These are phyloP conservation scores for Oligia latruncula DNA, from an alignment of 2,888 invertebrate genomes.

Conservation along the genomic window DNA sequence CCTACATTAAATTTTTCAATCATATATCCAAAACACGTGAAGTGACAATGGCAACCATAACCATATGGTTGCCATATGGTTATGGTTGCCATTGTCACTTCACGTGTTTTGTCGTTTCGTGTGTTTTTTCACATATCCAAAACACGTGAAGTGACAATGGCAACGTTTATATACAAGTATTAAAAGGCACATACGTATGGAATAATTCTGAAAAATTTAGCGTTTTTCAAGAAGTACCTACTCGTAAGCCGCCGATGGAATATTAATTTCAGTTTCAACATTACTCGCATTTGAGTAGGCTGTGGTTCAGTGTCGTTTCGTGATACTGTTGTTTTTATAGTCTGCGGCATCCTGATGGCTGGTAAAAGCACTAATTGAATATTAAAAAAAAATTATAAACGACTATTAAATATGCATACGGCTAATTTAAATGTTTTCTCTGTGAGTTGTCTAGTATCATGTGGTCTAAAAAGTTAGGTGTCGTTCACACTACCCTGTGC, in stretches of 20 bases:
- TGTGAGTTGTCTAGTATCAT: neutral
- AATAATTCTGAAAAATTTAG: neutral
- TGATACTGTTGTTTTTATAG: neutral
- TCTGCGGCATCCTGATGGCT: too few species aligned
- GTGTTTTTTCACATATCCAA: neutral
- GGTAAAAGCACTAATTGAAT: too few species aligned
- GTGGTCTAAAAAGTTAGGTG: neutral
- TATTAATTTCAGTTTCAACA: slow-evolving; percentile 24
- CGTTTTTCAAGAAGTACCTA: slow-evolving; percentile 20
- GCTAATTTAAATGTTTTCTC: too few species aligned
- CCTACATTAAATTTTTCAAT: slow-evolving; percentile 1
- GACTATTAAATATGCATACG: too few species aligned
- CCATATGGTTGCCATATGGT: too few species aligned
- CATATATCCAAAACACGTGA: slow-evolving; percentile 15
- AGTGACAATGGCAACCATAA: too few species aligned
- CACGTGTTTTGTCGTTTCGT: too few species aligned
- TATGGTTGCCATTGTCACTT: too few species aligned
- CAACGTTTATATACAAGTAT: neutral
- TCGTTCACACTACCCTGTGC: neutral
- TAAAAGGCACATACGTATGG: neutral
- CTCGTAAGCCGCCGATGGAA: slow-evolving; percentile 13
- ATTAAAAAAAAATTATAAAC: neutral
- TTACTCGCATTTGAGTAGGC: slow-evolving; percentile 13
- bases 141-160: slow-evolving; percentile 22
- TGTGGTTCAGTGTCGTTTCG: neutral